Conservation (phyloP, 1,140 invertebrate genomes). For the Habropoda laboriosa region DNA sequence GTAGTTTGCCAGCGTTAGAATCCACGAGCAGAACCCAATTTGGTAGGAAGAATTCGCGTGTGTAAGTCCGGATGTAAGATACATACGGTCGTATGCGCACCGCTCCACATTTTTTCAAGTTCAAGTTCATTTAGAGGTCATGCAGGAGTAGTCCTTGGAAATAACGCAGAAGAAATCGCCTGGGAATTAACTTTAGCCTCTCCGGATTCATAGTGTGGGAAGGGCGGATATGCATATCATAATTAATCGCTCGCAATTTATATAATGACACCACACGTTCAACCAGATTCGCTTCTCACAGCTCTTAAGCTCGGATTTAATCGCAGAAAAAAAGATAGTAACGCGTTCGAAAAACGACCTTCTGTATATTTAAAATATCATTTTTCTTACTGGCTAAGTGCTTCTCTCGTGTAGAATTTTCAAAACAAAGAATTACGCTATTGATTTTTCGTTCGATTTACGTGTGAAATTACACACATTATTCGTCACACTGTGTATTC, state of each 20-base stretch:
- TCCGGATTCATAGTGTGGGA: conserved; percentile 29
- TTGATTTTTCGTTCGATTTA: no score
- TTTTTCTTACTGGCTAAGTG: no score
- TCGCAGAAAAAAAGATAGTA: background rate
- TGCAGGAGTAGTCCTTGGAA: conserved; percentile 3
- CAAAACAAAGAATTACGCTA: no score
- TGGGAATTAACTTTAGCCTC: conserved; percentile 54
- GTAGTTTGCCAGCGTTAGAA: no score
- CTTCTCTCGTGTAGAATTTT: no score
- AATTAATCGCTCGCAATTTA: conserved; percentile 57
- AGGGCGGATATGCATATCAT: conserved; percentile 60
- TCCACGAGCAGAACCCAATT: background rate
- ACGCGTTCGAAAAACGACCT: background rate
- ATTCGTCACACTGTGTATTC: no score
- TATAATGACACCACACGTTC: conserved; percentile 6
- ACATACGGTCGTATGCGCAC: conserved; percentile 3
- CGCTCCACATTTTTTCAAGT: conserved; percentile 64
- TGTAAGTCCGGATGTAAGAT: background rate
- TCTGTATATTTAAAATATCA: background rate
- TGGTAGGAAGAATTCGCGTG: background rate
- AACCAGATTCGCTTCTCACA: conserved; percentile 14
- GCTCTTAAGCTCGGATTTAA: background rate
- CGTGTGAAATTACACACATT: no score
- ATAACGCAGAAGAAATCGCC: conserved; percentile 47
- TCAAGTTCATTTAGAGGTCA: conserved; percentile 63